Percentiles rank a stretch among this genome's conserved stretches.
Evolutionary conservation across 2,888 invertebrate genomes (phyloP).

Genomic region (Hipparchia sbordonii): DNA sequence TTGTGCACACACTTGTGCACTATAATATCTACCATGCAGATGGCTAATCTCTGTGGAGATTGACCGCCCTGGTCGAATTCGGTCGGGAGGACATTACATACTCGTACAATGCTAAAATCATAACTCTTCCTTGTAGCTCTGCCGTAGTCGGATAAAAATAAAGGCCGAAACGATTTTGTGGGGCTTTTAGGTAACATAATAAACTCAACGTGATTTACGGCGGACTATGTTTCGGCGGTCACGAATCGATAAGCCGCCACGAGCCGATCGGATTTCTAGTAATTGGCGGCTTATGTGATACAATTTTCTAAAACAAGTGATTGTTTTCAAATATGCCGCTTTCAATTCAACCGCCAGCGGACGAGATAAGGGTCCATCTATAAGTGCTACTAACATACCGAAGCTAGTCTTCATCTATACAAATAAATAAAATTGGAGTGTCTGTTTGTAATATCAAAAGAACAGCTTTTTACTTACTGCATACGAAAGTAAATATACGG

Average conservation of each 20-base stretch:
- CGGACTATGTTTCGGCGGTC: conserved; percentile 42
- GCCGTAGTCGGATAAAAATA: not conserved
- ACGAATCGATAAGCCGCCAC: conserved; percentile 47
- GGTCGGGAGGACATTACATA: too few species aligned
- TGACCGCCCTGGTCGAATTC: too few species aligned
- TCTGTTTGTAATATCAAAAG: too few species aligned
- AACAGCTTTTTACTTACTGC: too few species aligned
- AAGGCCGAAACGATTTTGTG: conserved; percentile 48
- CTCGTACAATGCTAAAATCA: not conserved
- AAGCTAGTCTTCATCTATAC: too few species aligned
- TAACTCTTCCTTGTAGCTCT: too few species aligned
- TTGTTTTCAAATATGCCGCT: not conserved
- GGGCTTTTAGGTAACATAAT: conserved; percentile 46
- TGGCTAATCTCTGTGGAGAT: too few species aligned
- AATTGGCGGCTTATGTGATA: conserved; percentile 38
- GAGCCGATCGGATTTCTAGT: conserved; percentile 28
- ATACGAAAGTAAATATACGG: too few species aligned
- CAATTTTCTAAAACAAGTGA: not conserved
- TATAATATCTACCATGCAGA: too few species aligned
- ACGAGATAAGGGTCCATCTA: conserved; percentile 2
- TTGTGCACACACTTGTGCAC: too few species aligned
- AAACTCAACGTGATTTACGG: conserved; percentile 55
- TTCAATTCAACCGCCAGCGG: not conserved
- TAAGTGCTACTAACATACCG: too few species aligned
- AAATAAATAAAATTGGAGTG: too few species aligned